Evolutionary conservation across 2,113 vertebrate species (phyloP).

Genomic region (Aramus guarauna): DNA sequence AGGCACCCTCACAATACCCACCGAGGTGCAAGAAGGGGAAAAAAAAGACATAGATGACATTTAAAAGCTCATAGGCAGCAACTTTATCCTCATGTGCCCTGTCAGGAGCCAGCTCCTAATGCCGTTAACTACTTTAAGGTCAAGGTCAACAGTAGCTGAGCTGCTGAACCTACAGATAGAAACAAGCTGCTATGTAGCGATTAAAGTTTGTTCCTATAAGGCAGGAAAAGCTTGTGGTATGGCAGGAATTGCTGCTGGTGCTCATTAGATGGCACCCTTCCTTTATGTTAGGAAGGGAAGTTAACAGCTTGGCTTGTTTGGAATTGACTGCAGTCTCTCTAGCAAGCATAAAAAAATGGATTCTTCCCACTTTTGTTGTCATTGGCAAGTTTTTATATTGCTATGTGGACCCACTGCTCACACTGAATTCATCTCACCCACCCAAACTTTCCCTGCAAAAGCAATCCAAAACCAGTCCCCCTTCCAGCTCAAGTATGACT

Average conservation of each 20-base stretch:
- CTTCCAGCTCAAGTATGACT: background rate
- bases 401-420: background rate
- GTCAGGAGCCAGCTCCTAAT: background rate
- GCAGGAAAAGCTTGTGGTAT: background rate
- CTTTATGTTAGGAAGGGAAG: background rate
- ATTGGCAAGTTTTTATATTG: background rate
- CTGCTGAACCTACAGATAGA: background rate
- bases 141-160: background rate
- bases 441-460: background rate
- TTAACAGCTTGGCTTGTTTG: background rate
- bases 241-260: background rate
- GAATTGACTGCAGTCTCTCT: background rate
- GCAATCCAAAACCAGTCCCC: background rate
- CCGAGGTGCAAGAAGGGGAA: background rate
- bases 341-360: background rate
- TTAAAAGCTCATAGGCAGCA: background rate
- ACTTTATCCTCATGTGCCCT: background rate
- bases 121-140: background rate
- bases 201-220: background rate
- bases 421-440: background rate
- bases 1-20: background rate
- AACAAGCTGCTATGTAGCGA: background rate
- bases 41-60: background rate
- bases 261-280: constrained; percentile 54
- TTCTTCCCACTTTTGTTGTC: background rate